Base-by-base conservation (phyloP, 2,113 vertebrate genomes). In the Apteryx owenii region DNA sequence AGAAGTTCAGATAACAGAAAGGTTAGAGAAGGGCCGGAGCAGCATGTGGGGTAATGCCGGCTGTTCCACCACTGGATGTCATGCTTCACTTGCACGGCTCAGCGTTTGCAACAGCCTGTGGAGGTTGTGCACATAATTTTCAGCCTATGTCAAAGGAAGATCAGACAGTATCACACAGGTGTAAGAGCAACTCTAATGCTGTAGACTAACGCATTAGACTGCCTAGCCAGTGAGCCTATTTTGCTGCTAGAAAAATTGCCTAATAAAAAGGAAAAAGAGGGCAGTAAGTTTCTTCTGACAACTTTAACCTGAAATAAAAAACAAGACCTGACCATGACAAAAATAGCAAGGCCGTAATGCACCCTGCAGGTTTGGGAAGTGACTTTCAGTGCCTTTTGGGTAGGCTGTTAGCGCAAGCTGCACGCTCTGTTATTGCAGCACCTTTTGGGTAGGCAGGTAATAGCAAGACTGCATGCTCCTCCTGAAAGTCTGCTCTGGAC, bases 331-430 rank as follows among this genome's bases (percentile, higher is more conserved):
- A 85, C 22, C 22, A n/a, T n/a, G 33, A 61, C 23, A 60, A 81
- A 96, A 92, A 40, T 26, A 26, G 28, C 44, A 90, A 9, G 23
- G 10, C 33, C n/a, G 14, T 26, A 50, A 33, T 7, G 38, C 50
- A 80, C 29, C 68, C 51, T 46, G 51, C 8, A 29, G 60, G 56
- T 54, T 18, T 64, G 31, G 38, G 60, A 54, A 3, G 1, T 36
- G 87, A 79, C 42, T 78, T 93, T 77, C 22, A 66, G 10, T 65
- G 81, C 10, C 70, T 78, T 86, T 81, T 85, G 78, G 77, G 50
- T 12, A 53, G 40, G 36, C 16, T 61, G 7, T 60, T 31, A 31
- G 14, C 7, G 46, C 33, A 36, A 23, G 33, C 22, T 17, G 21
- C n/a, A 5, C 8, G 21, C 22, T 48, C 17, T 10, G 36, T 60